These are phyloP conservation scores for Endomychus coccineus DNA, from an alignment of 2,888 invertebrate genomes.

Conservation along the genomic window DNA sequence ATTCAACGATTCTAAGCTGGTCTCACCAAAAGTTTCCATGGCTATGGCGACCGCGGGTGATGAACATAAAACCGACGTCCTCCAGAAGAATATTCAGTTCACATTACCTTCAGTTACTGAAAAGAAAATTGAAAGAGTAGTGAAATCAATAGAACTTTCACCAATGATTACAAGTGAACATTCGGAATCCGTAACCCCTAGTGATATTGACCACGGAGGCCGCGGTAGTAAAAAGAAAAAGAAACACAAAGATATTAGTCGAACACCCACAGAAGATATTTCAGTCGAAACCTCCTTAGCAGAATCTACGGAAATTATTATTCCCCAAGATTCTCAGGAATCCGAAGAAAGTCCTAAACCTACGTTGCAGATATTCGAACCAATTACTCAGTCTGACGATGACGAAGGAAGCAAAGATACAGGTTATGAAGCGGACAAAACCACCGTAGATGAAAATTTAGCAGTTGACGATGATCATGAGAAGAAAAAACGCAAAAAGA, in stretches of 20 bases:
- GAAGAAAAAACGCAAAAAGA: slow-evolving; percentile 41
- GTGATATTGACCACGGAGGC: slow-evolving; percentile 45
- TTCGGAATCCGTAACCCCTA: slow-evolving; percentile 35
- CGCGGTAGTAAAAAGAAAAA: slow-evolving; percentile 58
- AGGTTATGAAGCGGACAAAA: slow-evolving; percentile 68
- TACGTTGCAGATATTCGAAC: slow-evolving; percentile 42
- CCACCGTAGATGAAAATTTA: slow-evolving; percentile 53
- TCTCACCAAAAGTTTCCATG: slow-evolving; percentile 36
- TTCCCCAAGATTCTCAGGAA: slow-evolving; percentile 43
- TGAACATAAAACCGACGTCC: slow-evolving; percentile 29
- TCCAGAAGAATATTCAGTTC: slow-evolving; percentile 36
- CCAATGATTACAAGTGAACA: slow-evolving; percentile 33
- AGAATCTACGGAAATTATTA: slow-evolving; percentile 49
- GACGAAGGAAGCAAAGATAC: slow-evolving; percentile 51
- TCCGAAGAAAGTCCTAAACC: slow-evolving; percentile 51
- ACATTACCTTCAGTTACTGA: slow-evolving; percentile 30
- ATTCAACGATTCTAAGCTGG: slow-evolving; percentile 37
- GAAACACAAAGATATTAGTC: slow-evolving; percentile 58
- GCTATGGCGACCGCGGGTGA: slow-evolving; percentile 31
- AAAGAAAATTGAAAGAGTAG: slow-evolving; percentile 14
- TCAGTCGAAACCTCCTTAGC: slow-evolving; percentile 46
- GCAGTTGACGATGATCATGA: slow-evolving; percentile 42
- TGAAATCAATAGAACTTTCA: slow-evolving; percentile 2
- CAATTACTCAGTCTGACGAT: slow-evolving; percentile 33
- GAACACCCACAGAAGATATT: slow-evolving; percentile 25